Evolutionary conservation across 2,888 invertebrate species (phyloP), one percentile per base, ranked within the genome.

Genomic region (Drosophila mimica): DNA sequence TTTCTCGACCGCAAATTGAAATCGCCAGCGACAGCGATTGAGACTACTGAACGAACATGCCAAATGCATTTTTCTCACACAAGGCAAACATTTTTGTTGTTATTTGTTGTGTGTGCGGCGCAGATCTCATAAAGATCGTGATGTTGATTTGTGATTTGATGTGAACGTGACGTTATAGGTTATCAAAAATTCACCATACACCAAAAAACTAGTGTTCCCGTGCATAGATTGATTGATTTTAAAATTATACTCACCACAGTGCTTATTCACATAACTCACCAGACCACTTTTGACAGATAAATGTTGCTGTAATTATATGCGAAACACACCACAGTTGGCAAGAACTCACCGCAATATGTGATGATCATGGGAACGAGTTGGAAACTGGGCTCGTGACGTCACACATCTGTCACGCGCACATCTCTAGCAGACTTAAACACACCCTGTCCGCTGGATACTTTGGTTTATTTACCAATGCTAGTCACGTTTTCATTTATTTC

Each of bases 391-490:
- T 71, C 36, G 28, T 46, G 46, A 46, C 46, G 46, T 46, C 54
- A 77, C 62, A 68, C 54, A 34, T 20, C 60, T 52, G 36, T 77
- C 77, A 79, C 79, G 78, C 71, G 64, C 20, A 59, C 81, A 80
- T 70, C 79, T 57, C 81, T 68, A 70, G 52, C 69, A 56, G 58
- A 31, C 79, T 36, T 33, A 67, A 76, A 76, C 83, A 86, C 83
- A 83, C 81, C 71, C 80, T 62, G 69, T 75, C 70, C 75, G 69
- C 59, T 76, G 77, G 63, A 79, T 79, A 66, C 79, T 76, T 81
- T 87, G 81, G 56, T 88, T 83, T 80, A 83, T 88, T 89, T 91
- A 85, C 81, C 80, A 91, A 90, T 91, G 88, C 89, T 66, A 83
- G 90, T 91, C 90, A 91, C 91, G 90, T 90, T 90, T 91, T 86